Evolutionary conservation across 1,140 invertebrate genomes (phyloP), one percentile per base, ranked within the genome.

Genomic region (Lerema accius): DNA sequence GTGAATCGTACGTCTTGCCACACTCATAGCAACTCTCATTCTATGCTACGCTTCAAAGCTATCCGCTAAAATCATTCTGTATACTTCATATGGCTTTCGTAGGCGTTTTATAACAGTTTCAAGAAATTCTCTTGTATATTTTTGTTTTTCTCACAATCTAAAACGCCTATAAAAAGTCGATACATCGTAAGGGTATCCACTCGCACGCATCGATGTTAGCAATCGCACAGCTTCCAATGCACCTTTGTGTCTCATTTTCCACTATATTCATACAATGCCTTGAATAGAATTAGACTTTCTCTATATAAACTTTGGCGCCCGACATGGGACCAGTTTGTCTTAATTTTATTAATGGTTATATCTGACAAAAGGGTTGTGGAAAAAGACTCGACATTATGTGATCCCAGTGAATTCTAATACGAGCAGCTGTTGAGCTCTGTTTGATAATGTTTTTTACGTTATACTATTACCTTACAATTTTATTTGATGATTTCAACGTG

Each of bases 311-410:
- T 55, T 55, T 67, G 61, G 66, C 70, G 75, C 72, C 74, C 61
- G 50, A 67, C 13, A 13, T 59, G 66, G 68, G 64, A 40, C 50
- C 56, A 26, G 7, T 48, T 68, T 53, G 53, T 35, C 42, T 46
- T 45, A 58, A 56, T 58, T 23, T 48, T 59, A 48, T 59, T 59
- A 23, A 59, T 59, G 35, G 16, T 46, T 46, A 35, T 59, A 59
- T 59, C 48, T 48, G 58, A 59, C 64, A 73, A 84, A 88, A 88
- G 85, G 85, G 85, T 88, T 88, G 85, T 88, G 85, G 85, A 88
- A 80, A 77, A 74, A 78, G 82, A 84, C 80, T 80, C 79, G 71
- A 59, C 62, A 53, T 60, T 64, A 60, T 48, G 40, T 50, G 42
- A 60, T 42, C 14, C 13, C 13, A 55, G 15, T 45, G 4, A 26